Conservation (phyloP, 2,888 invertebrate species). For the Pollenia angustigena region DNA sequence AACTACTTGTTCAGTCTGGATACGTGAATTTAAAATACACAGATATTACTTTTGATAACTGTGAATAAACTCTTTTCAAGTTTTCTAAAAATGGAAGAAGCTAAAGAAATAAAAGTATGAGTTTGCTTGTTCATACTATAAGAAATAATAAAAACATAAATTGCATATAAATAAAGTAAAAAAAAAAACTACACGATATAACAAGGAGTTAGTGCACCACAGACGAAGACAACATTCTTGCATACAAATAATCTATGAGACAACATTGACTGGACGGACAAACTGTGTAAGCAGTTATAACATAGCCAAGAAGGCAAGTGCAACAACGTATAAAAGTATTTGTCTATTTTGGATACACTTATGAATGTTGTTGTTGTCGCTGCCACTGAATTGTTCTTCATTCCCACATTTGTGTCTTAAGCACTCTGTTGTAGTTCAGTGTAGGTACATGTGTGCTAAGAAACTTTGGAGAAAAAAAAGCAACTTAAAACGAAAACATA, state of each 20-base stretch:
- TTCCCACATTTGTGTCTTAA: conserved; percentile 41
- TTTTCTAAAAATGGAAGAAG: not conserved
- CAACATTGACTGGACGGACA: conserved; percentile 35
- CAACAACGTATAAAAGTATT: conserved; percentile 59
- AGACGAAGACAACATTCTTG: conserved; percentile 29
- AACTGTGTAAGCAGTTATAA: conserved; percentile 14
- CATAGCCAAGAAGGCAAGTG: conserved; percentile 49
- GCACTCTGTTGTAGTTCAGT: conserved; percentile 23
- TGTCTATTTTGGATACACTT: conserved; percentile 43
- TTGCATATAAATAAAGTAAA: not conserved
- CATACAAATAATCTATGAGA: not conserved
- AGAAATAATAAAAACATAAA: conserved; percentile 33
- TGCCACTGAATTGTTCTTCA: conserved; percentile 35
- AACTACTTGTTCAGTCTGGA: not conserved
- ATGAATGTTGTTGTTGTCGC: conserved; percentile 52
- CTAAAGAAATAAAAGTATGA: not conserved
- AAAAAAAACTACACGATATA: conserved; percentile 18
- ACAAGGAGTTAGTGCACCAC: conserved; percentile 28
- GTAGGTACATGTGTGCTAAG: conserved; percentile 53
- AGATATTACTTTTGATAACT: not conserved
- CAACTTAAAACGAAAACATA: conserved; percentile 34
- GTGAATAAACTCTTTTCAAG: conserved; percentile 8
- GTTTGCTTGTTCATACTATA: conserved; percentile 1
- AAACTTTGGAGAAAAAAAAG: conserved; percentile 54
- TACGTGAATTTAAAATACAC: not conserved